A percentile compares a stretch with the other conserved stretches of the same genome.
These are phyloP conservation scores for Caiman crocodilus DNA, from an alignment of 2,797 vertebrate genomes.

Conservation along the genomic window DNA sequence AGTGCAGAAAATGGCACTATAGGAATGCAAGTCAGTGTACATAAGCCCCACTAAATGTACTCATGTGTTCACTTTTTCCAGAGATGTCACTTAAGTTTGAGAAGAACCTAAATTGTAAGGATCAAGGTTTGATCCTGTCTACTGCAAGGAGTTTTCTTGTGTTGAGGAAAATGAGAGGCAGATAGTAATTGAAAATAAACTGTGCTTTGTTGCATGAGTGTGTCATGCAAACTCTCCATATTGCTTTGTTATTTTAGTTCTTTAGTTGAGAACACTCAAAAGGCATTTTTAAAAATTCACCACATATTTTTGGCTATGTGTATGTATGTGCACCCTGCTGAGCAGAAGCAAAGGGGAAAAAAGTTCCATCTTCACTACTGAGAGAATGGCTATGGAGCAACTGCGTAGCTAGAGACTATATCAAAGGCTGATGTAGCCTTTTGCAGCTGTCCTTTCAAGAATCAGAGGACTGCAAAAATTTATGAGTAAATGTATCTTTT, in stretches of 20 bases:
- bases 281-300: background rate
- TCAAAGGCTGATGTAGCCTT: background rate
- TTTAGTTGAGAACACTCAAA: rapidly evolving
- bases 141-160: rapidly evolving
- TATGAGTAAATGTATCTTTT: background rate
- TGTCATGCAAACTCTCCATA: rapidly evolving
- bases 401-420: background rate
- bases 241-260: background rate
- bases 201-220: too few relatives aligned
- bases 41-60: background rate
- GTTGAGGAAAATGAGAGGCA: background rate
- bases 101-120: background rate
- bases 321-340: background rate
- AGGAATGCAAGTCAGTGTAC: background rate
- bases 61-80: background rate
- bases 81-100: background rate
- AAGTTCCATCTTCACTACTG: background rate
- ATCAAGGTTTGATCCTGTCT: background rate
- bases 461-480: background rate
- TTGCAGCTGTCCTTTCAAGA: background rate
- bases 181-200: background rate
- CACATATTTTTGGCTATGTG: background rate
- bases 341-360: background rate
- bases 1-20: background rate
- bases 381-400: background rate